Conservation (phyloP, 2,113 vertebrate species). For the Phocoena phocoena region DNA sequence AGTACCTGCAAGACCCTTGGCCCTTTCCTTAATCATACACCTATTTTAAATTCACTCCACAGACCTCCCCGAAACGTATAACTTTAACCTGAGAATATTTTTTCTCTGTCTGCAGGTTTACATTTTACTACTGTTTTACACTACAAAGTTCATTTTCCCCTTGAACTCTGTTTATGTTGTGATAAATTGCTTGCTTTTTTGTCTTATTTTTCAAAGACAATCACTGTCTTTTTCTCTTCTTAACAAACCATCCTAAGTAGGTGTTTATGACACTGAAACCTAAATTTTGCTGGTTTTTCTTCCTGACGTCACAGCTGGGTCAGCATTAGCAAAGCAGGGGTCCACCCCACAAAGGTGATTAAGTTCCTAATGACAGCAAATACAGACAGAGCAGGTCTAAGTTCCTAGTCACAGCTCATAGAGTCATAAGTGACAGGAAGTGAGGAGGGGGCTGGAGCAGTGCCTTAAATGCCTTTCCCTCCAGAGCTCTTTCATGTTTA, state of each 20-base stretch:
- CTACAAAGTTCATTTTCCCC: background rate
- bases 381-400: background rate
- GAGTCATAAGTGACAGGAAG: background rate
- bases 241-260: background rate
- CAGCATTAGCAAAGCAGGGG: background rate
- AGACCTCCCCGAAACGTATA: background rate
- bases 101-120: background rate
- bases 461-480: background rate
- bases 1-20: background rate
- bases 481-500: background rate
- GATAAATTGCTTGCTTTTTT: background rate
- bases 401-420: background rate
- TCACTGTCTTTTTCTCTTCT: background rate
- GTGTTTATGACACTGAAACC: background rate
- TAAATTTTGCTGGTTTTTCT: background rate
- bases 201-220: background rate
- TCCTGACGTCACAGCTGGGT: background rate
- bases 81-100: background rate
- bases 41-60: background rate
- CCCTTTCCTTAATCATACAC: background rate
- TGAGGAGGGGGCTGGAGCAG: background rate
- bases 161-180: conserved; percentile 7
- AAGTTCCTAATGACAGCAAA: background rate
- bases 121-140: background rate
- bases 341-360: background rate